A percentile compares a stretch with the other conserved stretches of the same genome.
Evolutionary conservation across 2,888 invertebrate species (phyloP).

Genomic region (Amiota minor): DNA sequence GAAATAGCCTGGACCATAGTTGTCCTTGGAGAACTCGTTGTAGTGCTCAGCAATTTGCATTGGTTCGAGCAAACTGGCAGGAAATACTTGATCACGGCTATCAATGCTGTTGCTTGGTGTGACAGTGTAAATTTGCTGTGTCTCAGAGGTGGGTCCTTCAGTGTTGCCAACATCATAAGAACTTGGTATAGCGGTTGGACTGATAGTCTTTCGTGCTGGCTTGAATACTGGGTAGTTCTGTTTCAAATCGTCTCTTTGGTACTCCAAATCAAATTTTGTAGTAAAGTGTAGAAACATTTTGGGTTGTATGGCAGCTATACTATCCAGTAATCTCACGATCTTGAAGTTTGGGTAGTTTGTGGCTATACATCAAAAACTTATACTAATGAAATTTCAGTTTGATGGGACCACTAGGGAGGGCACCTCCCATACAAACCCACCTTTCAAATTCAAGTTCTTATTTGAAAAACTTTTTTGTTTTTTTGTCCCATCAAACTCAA

Average conservation of each 20-base stretch:
- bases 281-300: no score
- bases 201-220: slow-evolving; percentile 64
- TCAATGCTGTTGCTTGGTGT: slow-evolving; percentile 68
- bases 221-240: slow-evolving; percentile 80
- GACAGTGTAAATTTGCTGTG: slow-evolving; percentile 70
- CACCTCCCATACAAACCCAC: no score
- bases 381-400: no score
- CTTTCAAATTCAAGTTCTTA: no score
- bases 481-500: no score
- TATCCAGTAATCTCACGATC: no score
- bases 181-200: slow-evolving; percentile 67
- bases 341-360: no score
- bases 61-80: slow-evolving; percentile 67
- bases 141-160: slow-evolving; percentile 64
- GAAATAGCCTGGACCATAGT: slow-evolving; percentile 72
- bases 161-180: slow-evolving; percentile 62
- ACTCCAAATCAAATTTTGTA: slow-evolving; percentile 77
- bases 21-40: slow-evolving; percentile 69
- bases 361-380: no score
- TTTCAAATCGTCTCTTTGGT: slow-evolving; percentile 78
- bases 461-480: no score
- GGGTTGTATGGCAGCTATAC: no score
- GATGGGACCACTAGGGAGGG: no score
- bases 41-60: slow-evolving; percentile 73
- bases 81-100: slow-evolving; percentile 56